phyloP scores from a whole-genome alignment of 2,113 vertebrate genomes.

The Danionella cerebrum region DNA sequence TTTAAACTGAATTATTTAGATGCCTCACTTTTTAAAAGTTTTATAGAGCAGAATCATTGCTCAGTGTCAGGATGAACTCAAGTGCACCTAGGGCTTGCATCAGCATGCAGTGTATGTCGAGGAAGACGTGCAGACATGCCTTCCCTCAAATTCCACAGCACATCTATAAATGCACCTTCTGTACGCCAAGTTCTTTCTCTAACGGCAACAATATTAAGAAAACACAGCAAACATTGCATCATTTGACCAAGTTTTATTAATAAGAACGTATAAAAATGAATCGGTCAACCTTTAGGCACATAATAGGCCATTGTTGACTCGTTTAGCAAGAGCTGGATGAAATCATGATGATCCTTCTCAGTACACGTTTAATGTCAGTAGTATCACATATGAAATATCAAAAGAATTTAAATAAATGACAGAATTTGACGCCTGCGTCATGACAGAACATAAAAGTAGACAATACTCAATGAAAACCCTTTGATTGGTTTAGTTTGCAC shows the following conservation, averaged over 20 bases:
- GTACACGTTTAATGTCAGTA: conserved; percentile 3
- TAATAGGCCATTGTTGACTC: no score
- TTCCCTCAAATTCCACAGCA: background rate
- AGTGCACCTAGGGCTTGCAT: background rate
- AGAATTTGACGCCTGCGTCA: background rate
- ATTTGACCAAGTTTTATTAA: conserved; percentile 51
- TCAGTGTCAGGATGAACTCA: background rate
- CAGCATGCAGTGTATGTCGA: background rate
- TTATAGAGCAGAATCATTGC: background rate
- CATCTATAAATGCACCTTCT: background rate
- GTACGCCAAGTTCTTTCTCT: no score
- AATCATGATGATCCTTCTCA: background rate
- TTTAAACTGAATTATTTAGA: no score
- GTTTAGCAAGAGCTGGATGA: background rate
- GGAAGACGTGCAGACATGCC: conserved; percentile 3
- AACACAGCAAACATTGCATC: background rate
- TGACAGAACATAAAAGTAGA: background rate
- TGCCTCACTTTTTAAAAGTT: no score
- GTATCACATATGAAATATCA: background rate
- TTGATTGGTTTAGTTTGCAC: background rate
- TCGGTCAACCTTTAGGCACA: no score
- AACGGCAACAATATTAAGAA: background rate
- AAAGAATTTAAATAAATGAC: background rate
- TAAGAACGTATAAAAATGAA: no score
- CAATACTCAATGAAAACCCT: background rate